Evolutionary conservation across 2,797 vertebrate species (phyloP).

Genomic region (Sebastolobus altivelis): DNA sequence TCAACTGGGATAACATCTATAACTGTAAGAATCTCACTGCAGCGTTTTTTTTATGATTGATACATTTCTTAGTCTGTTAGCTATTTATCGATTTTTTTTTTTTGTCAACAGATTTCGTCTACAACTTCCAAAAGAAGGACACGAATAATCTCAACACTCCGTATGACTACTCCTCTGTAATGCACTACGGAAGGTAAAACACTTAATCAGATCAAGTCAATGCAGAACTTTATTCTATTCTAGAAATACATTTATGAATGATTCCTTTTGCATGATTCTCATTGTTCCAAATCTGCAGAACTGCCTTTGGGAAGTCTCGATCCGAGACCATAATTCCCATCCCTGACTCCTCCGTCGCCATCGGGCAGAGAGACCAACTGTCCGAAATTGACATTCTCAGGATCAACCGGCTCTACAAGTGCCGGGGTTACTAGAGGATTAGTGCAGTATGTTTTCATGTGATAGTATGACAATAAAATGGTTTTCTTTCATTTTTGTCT

Average conservation of each 20-base stretch:
- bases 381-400: constrained; percentile 55
- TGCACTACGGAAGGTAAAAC: constrained; percentile 85
- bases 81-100: neutral
- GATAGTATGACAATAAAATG: constrained; percentile 18
- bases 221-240: rapidly evolving
- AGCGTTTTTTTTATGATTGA: rapidly evolving
- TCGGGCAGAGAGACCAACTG: constrained; percentile 41
- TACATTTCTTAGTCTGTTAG: rapidly evolving
- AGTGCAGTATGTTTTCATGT: neutral
- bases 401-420: constrained; percentile 75
- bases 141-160: constrained; percentile 78
- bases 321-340: constrained; percentile 65
- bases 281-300: constrained; percentile 42
- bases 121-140: constrained; percentile 79
- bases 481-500: neutral
- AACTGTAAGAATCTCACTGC: neutral
- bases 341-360: constrained; percentile 34
- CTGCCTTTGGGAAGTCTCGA: constrained; percentile 28
- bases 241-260: neutral
- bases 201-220: neutral
- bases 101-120: neutral
- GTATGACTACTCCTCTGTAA: constrained; percentile 87
- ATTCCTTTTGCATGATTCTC: neutral
- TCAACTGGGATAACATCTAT: constrained; percentile 78
- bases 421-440: neutral